These are phyloP conservation scores for Zelleria hepariella DNA, from an alignment of 2,888 invertebrate genomes.

Conservation along the genomic window DNA sequence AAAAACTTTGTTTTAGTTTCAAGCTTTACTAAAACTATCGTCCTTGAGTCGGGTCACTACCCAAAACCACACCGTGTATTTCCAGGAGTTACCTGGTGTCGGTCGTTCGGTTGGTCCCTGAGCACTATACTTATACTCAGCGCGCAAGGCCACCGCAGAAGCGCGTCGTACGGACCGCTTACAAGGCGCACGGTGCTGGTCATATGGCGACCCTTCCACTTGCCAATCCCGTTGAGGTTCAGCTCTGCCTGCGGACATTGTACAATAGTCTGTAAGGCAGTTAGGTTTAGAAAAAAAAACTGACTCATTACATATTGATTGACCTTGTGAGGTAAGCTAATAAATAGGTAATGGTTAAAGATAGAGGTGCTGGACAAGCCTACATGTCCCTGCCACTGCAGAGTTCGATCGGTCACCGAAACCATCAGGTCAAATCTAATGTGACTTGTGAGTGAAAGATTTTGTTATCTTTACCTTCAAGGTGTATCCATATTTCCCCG, in stretches of 20 bases:
- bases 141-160: slow-evolving; percentile 81
- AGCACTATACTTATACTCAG: slow-evolving; percentile 76
- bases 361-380: no score
- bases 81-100: slow-evolving; percentile 41
- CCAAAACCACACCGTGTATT: background rate
- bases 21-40: no score
- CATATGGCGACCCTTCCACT: slow-evolving; percentile 82
- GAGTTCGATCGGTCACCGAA: no score
- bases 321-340: no score
- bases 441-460: background rate
- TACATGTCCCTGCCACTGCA: no score
- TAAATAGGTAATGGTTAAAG: no score
- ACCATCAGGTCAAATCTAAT: no score
- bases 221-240: slow-evolving; percentile 80
- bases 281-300: no score
- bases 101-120: slow-evolving; percentile 72
- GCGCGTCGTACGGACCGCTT: slow-evolving; percentile 78
- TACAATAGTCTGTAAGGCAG: background rate
- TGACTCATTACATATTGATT: no score
- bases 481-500: slow-evolving; percentile 81
- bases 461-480: slow-evolving; percentile 65
- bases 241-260: slow-evolving; percentile 25
- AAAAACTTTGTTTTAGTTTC: no score
- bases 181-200: slow-evolving; percentile 78
- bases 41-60: no score